phyloP scores from a whole-genome alignment of 2,797 vertebrate species.

The Poeciliopsis gracilis region DNA sequence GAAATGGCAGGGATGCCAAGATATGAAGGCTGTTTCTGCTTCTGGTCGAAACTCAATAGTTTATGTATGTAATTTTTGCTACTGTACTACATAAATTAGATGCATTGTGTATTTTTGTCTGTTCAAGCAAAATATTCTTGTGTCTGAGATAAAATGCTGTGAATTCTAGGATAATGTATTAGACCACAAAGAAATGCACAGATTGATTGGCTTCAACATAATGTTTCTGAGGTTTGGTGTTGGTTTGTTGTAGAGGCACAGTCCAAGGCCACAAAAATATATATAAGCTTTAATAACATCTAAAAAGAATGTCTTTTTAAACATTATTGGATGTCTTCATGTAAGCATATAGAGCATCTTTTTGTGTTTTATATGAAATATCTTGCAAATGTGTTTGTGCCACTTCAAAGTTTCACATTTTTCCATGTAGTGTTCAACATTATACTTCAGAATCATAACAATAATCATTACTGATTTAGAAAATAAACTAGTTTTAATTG shows the following conservation, averaged over 20 bases:
- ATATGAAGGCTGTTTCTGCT: slow-evolving; percentile 27
- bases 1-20: slow-evolving; percentile 24
- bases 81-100: background rate
- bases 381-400: background rate
- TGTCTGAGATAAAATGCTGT: slow-evolving; percentile 18
- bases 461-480: background rate
- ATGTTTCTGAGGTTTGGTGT: slow-evolving; percentile 23
- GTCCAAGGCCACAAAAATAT: slow-evolving; percentile 6
- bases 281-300: slow-evolving; percentile 12
- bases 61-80: slow-evolving; percentile 21
- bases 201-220: slow-evolving; percentile 13
- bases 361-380: background rate
- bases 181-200: slow-evolving; percentile 18
- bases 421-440: slow-evolving; percentile 1
- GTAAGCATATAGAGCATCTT: too few relatives aligned
- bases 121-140: slow-evolving; percentile 12
- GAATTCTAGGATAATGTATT: slow-evolving; percentile 13
- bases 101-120: slow-evolving; percentile 5
- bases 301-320: slow-evolving; percentile 7
- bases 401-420: background rate
- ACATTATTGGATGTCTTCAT: background rate
- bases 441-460: slow-evolving; percentile 1
- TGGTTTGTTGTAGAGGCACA: background rate
- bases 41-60: slow-evolving; percentile 40
- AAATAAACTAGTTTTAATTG: background rate